Base-by-base conservation (phyloP, 2,113 vertebrate genomes). In the Colistium nudipinnis region DNA sequence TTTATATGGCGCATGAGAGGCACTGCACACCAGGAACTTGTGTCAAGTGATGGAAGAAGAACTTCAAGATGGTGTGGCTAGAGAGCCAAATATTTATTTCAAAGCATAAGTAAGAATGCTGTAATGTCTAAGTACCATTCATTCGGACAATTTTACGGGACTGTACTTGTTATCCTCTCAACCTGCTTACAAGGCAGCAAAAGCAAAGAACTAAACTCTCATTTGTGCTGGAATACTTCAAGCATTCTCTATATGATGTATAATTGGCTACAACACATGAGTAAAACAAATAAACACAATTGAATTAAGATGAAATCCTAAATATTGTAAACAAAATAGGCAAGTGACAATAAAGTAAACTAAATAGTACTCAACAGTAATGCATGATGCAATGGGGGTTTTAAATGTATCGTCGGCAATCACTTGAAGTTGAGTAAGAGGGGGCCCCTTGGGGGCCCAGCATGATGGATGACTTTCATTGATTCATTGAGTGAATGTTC, bases 1-100 rank as follows among this genome's bases (percentile, higher is more conserved):
- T 76, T 76, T 83, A 82, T 77, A 45, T n/a, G 38, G 55, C 83
- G 63, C 59, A 22, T 3, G 28, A 45, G 59, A 81, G 52, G 60
- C 64, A 14, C 27, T 2, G 52, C 51, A 22, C 11, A 6, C 12
- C 39, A 7, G 66, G 72, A 43, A 69, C 66, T 65, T 41, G 19
- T 72, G 52, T 82, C 74, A 67, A 75, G 67, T 67, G 53, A 74
- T 54, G 54, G 76, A 22, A 70, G 57, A 33, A 67, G 70, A 59
- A 68, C 74, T 65, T 63, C 73, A 77, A 30, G 48, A 47, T 63
- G 62, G 66, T 63, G 66, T 48, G 51, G 62, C n/a, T 16, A 4
- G 24, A 52, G 33, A 56, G 48, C 8, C n/a, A 70, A 36, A 35
- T 13, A 55, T 39, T 76, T 12, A 54, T 79, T 84, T 69, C 30